Percentiles rank a stretch among this genome's conserved stretches.
Evolutionary conservation across 2,113 vertebrate genomes (phyloP).

Genomic region (Lepidothrix coronata): DNA sequence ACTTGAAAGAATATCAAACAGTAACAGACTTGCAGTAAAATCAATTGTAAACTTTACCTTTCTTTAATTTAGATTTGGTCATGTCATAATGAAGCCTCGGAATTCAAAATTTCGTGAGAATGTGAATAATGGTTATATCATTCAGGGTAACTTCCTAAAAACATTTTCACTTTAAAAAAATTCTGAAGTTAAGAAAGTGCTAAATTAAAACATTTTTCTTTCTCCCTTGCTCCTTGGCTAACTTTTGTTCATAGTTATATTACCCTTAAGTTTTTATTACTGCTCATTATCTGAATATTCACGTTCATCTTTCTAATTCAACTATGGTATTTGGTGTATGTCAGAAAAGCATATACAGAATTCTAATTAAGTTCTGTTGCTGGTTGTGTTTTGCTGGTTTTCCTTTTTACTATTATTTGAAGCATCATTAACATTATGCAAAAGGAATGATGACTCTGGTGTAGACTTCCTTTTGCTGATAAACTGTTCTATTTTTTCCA

Average conservation of each 20-base stretch:
- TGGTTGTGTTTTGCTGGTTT: background rate
- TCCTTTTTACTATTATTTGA: background rate
- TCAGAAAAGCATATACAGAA: background rate
- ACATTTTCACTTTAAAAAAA: background rate
- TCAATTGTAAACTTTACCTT: background rate
- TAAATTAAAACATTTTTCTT: background rate
- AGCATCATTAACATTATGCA: background rate
- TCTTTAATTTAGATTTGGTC: background rate
- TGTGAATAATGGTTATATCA: background rate
- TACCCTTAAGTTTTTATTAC: background rate
- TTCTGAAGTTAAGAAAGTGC: background rate
- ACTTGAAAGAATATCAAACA: background rate
- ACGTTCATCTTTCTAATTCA: background rate
- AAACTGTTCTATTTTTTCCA: background rate
- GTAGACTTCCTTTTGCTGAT: background rate
- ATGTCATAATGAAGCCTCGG: background rate
- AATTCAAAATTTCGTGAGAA: background rate
- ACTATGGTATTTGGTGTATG: background rate
- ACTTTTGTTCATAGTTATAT: background rate
- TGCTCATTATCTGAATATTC: background rate
- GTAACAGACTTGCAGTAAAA: background rate
- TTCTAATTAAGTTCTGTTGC: background rate
- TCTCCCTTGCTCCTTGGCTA: background rate
- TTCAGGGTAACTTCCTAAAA: background rate
- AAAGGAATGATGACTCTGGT: background rate